Evolutionary conservation across 2,888 invertebrate species (phyloP), one percentile per base, ranked within the genome.

Genomic region (Callimorpha dominula): DNA sequence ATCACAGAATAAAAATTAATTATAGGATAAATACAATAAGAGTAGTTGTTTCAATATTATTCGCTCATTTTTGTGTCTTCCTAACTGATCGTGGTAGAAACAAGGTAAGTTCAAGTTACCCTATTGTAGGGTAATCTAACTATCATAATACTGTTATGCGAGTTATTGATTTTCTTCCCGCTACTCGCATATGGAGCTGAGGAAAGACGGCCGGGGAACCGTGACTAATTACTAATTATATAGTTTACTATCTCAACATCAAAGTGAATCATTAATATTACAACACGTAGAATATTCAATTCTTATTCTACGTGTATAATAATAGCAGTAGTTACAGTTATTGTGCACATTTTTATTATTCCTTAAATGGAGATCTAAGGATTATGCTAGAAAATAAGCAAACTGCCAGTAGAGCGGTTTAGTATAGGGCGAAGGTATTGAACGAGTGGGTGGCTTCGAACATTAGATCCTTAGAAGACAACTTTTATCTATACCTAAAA

Each of bases 161-260:
- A 57, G 72, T 73, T 76, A 78, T 77, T 71, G 73, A 77, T 77
- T 65, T 57, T 50, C 60, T 65, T 63, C 50, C 15, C 65, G 77
- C 52, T 57, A 62, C 49, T 68, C 68, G 66, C 43, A 67, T 64
- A 43, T 60, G 69, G 50, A 68, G 79, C 68, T 73, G 70, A 68
- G 75, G 74, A 78, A 49, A 20, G 20, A 46, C 46, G 46, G n/a
- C 9, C n/a, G 20, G 65, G 20, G 20, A 62, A 40, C 62, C 62
- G 17, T 62, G 62, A 62, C 40, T 62, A 62, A 62, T 62, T 54
- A 54, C 57, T n/a, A n/a, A n/a, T n/a, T n/a, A n/a, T n/a, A 11
- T 57, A 20, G 57, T 57, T 57, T 57, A 57, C 20, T 57, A 20
- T 57, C 57, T 62, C 15, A 40, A 62, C 62, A 40, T 62, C 62